These are phyloP conservation scores for Metopolophium dirhodum DNA, from an alignment of 1,140 invertebrate genomes.

Conservation along the genomic window DNA sequence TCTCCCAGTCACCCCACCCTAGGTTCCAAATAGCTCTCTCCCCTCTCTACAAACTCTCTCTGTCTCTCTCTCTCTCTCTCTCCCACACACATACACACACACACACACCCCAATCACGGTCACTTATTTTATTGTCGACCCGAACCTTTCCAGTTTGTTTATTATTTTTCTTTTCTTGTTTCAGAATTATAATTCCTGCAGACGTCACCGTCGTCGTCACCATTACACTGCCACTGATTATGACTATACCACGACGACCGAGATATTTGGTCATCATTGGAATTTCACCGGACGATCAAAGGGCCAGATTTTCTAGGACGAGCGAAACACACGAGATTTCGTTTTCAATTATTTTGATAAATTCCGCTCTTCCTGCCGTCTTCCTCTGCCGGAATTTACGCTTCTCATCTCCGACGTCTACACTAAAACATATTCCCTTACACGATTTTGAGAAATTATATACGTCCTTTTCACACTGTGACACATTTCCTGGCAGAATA, in stretches of 20 bases:
- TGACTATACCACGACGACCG: background rate
- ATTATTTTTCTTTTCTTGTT: constrained; percentile 24
- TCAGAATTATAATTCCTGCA: background rate
- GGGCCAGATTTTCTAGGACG: no score
- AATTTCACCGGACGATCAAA: background rate
- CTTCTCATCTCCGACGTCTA: background rate
- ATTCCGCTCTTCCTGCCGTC: no score
- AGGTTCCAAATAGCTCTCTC: background rate
- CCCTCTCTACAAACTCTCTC: background rate
- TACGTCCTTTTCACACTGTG: background rate
- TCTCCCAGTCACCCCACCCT: background rate
- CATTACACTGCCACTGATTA: background rate
- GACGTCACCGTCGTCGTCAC: background rate
- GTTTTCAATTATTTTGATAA: background rate
- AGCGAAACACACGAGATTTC: background rate
- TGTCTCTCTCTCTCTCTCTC: background rate
- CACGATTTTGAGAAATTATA: background rate
- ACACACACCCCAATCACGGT: background rate
- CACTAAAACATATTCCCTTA: background rate
- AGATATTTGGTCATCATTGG: background rate
- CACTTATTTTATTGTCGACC: background rate
- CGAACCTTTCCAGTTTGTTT: background rate
- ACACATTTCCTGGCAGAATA: background rate
- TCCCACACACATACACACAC: no score
- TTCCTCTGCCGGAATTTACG: background rate